Base-by-base conservation (phyloP, 2,888 invertebrate species). In the Pseudococcus viburni region DNA sequence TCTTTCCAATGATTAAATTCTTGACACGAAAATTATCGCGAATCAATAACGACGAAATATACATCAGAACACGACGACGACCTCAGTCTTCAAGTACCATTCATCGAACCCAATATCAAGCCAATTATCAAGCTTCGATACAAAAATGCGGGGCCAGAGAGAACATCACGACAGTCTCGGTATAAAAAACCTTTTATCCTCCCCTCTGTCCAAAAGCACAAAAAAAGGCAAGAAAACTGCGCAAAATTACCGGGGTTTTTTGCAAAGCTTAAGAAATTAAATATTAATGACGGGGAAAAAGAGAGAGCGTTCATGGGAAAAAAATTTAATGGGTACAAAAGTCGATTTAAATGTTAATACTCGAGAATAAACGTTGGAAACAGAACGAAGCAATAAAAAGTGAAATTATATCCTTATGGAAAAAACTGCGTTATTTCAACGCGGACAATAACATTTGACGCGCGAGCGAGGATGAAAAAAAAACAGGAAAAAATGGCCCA, bases 341-440 rank as follows among this genome's bases (percentile, higher is more conserved):
- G 68, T 73, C 68, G 68, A 73, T 73, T 73, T 73, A 73, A 73
- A 73, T 73, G 68, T 73, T 73, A 73, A 73, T 73, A 73, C 68
- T 73, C 26, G 68, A 73, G 26, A 73, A 73, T 73, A 73, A 73
- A 73, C 68, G 68, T 73, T 73, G 33, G 68, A 73, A 73, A 73
- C 68, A 73, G 68, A 73, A 33, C 68, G 68, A 33, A 73, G 68
- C 68, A 73, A 73, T 73, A 73, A 73, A 73, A 73, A 73, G 68
- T 33, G 68, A 73, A 73, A 73, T 73, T 73, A 73, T 73, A 73
- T 73, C 68, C 68, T 73, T 73, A 73, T 73, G 68, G 68, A 73
- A 73, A 73, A 73, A 73, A 73, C 33, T 22, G 11, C 12, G 68
- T 73, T 73, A 73, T 73, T 73, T 33, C 68, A 73, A 73, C 26